Conservation (phyloP, 2,113 vertebrate genomes). For the Talpa occidentalis region DNA sequence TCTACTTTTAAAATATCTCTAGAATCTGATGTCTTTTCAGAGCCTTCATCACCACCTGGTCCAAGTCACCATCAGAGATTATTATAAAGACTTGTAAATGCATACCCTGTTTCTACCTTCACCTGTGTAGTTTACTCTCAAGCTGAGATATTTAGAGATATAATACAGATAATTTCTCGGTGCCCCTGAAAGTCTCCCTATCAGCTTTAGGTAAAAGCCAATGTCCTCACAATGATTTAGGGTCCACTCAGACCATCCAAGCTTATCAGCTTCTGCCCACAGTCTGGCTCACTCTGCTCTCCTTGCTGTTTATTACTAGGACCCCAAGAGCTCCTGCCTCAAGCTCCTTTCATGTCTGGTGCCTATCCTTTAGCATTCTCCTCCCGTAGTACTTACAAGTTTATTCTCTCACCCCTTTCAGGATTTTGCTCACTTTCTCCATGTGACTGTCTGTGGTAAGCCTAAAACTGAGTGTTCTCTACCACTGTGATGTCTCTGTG, state of each 20-base stretch:
- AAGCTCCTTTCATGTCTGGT: background rate
- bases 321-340: background rate
- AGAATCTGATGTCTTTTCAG: background rate
- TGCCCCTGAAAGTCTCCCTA: background rate
- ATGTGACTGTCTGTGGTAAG: background rate
- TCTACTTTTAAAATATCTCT: background rate
- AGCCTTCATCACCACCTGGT: background rate
- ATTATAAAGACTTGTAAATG: background rate
- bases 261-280: background rate
- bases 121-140: background rate
- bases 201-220: background rate
- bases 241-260: background rate
- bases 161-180: background rate
- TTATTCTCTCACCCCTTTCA: background rate
- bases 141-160: background rate
- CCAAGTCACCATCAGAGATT: background rate
- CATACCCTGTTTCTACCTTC: background rate
- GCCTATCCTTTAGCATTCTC: background rate
- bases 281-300: background rate
- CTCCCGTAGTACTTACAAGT: background rate
- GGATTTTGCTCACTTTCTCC: slow-evolving; percentile 8
- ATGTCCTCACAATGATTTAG: background rate
- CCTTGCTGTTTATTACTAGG: background rate
- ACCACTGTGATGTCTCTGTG: background rate
- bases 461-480: background rate